phyloP scores from a whole-genome alignment of 2,888 invertebrate genomes.

The Hyposoter didymator region DNA sequence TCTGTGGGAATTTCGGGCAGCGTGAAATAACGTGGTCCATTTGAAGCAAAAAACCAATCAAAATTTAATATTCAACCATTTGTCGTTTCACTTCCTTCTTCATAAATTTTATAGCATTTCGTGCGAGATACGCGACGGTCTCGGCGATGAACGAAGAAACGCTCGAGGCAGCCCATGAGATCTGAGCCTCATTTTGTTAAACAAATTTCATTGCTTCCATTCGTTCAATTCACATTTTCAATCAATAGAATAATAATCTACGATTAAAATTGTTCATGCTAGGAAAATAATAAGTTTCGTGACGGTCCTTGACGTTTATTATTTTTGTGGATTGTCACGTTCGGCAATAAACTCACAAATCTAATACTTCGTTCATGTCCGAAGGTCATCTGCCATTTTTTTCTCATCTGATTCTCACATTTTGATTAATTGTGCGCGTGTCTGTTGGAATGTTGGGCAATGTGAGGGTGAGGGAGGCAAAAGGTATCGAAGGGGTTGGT shows the following conservation, averaged over 20 bases:
- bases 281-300: too few relatives aligned
- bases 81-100: background rate
- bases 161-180: background rate
- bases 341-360: too few relatives aligned
- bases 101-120: background rate
- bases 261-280: too few relatives aligned
- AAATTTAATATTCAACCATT: background rate
- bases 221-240: background rate
- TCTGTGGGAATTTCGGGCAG: background rate
- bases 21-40: background rate
- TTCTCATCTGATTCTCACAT: background rate
- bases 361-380: background rate
- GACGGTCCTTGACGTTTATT: too few relatives aligned
- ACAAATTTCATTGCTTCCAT: background rate
- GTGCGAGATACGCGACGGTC: background rate
- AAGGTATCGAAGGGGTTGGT: slow-evolving; percentile 21
- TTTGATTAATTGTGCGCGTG: background rate
- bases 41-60: background rate
- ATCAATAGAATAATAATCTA: background rate
- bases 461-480: background rate
- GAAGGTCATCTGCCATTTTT: background rate
- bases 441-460: background rate
- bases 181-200: background rate
- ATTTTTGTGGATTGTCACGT: too few relatives aligned
- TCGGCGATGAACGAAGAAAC: background rate